These are phyloP conservation scores for Ciconia nigra DNA, from an alignment of 2,797 vertebrate genomes.

Conservation along the genomic window DNA sequence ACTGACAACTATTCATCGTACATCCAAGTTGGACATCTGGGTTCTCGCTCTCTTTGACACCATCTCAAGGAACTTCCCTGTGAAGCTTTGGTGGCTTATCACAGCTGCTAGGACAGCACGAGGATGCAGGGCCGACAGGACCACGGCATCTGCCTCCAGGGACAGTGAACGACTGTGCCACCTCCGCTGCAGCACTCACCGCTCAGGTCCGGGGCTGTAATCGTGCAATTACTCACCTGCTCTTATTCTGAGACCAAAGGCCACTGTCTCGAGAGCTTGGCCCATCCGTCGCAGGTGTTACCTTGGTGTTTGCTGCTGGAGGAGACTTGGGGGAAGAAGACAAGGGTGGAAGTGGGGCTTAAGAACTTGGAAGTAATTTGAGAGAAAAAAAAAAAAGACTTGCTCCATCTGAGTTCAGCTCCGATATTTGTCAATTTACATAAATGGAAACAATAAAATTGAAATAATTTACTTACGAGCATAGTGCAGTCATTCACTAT, in stretches of 20 bases:
- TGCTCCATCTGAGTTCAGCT: neutral
- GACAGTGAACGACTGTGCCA: neutral
- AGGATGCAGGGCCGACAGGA: neutral
- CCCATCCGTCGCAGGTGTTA: neutral
- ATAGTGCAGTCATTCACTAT: neutral
- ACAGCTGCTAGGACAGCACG: neutral
- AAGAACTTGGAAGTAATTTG: neutral
- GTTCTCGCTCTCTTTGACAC: neutral
- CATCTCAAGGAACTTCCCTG: neutral
- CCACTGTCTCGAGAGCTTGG: neutral
- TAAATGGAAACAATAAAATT: neutral
- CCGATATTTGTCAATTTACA: neutral
- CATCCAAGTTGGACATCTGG: neutral
- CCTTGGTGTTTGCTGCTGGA: neutral
- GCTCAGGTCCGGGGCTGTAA: accelerated
- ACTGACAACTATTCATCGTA: neutral
- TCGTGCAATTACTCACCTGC: neutral
- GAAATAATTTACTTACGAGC: neutral
- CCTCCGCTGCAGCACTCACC: neutral
- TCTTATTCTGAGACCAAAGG: neutral
- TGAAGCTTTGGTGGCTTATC: neutral
- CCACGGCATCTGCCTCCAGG: neutral
- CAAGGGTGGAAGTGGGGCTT: neutral
- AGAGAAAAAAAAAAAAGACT: neutral
- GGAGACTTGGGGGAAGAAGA: neutral